phyloP scores from a whole-genome alignment of 2,113 vertebrate genomes.

The Talpa occidentalis region DNA sequence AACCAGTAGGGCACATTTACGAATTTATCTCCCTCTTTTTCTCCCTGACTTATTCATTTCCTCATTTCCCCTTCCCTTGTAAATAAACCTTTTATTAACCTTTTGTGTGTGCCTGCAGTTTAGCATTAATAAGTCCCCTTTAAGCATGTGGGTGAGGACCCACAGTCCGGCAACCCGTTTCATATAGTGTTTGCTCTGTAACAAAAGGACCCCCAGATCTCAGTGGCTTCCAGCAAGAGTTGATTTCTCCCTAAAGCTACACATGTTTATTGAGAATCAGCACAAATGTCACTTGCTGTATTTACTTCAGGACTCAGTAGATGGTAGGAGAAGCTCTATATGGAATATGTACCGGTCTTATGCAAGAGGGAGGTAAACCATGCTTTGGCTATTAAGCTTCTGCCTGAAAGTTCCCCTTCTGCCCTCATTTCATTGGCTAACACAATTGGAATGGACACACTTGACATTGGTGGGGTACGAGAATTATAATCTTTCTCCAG shows the following conservation, averaged over 20 bases:
- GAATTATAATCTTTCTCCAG: not conserved
- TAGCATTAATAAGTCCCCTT: too few relatives aligned
- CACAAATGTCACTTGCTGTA: not conserved
- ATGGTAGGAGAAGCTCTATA: not conserved
- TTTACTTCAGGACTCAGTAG: not conserved
- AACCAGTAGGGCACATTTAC: too few relatives aligned
- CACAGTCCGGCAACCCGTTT: too few relatives aligned
- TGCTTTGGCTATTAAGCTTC: not conserved
- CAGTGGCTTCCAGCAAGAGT: not conserved
- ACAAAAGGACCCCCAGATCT: slow-evolving; percentile 2
- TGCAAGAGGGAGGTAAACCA: not conserved
- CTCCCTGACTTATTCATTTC: too few relatives aligned
- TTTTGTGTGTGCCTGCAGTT: too few relatives aligned
- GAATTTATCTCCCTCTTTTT: too few relatives aligned
- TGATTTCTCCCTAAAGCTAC: not conserved
- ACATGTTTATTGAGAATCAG: not conserved
- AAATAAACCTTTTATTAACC: too few relatives aligned
- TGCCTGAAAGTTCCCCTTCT: not conserved
- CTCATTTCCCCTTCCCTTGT: too few relatives aligned
- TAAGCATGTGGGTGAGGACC: too few relatives aligned
- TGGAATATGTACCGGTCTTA: not conserved
- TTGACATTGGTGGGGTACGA: not conserved
- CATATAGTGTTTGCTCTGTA: too few relatives aligned
- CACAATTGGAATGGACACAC: not conserved
- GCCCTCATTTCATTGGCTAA: not conserved